A percentile compares a stretch with the other conserved stretches of the same genome.
phyloP scores from a whole-genome alignment of 2,888 invertebrate species.

The Salticus scenicus region DNA sequence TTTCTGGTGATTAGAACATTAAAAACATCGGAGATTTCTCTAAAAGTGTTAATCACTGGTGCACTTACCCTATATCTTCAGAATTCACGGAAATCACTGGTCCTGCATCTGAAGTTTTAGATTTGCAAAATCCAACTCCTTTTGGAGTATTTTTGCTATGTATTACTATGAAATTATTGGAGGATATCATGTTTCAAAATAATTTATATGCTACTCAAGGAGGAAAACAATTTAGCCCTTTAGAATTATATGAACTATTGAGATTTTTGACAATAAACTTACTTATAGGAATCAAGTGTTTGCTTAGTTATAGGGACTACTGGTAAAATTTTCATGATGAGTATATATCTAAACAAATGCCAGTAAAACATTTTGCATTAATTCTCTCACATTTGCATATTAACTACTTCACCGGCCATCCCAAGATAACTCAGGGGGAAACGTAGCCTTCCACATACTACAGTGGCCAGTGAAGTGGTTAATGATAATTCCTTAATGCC shows the following conservation, averaged over 20 bases:
- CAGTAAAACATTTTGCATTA: not conserved
- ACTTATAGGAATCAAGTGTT: not conserved
- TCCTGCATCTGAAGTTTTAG: no score
- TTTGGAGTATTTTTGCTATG: no score
- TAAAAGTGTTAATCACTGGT: no score
- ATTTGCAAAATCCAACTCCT: no score
- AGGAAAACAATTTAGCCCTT: not conserved
- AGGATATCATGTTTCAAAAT: not conserved
- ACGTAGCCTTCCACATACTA: no score
- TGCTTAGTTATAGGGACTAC: not conserved
- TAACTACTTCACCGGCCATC: no score
- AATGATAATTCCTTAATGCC: constrained; percentile 13
- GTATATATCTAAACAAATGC: not conserved
- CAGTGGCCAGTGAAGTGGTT: no score
- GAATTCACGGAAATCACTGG: no score
- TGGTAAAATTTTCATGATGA: constrained; percentile 9
- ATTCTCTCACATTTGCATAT: not conserved
- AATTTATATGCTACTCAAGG: constrained; percentile 8
- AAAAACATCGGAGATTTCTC: no score
- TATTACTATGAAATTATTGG: not conserved
- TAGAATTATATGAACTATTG: not conserved
- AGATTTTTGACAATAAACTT: not conserved
- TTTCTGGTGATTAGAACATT: no score
- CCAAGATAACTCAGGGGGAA: no score
- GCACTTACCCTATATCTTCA: no score